Base-by-base conservation (phyloP, 2,888 invertebrate species). In the Andrena bucephala region DNA sequence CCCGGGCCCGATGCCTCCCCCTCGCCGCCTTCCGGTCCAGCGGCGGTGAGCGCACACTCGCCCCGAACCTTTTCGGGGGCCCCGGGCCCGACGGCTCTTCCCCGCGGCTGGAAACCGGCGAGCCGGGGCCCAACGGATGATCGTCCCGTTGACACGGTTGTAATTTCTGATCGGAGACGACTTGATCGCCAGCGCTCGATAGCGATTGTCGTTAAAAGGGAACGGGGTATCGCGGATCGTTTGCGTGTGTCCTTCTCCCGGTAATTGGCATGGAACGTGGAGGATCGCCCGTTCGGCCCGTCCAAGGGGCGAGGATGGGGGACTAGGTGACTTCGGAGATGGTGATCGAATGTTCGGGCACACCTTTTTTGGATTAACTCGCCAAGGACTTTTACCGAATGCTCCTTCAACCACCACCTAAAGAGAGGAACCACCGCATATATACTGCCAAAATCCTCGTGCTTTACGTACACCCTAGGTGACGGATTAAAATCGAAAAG, bases 11-110 rank as follows among this genome's bases (percentile, higher is more conserved):
- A 24, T 42, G 16, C 36, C 20, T 33, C 62, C 8, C n/a, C 62
- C 54, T 24, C 16, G 42, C 63, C 31, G 48, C 77, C 73, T 84
- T 81, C 80, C 77, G 82, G 75, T 75, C 65, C 82, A 42, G 48
- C 52, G 62, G 31, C 62, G n/a, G 31, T 20, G 60, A 36, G 27
- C 16, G 29, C 48, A 5, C 33, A 29, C 20, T 48, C 5, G 31
- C 20, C n/a, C 10, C 7, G 33, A 63, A 57, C 68, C 69, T 33
- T 79, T 79, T 54, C 59, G 66, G 66, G 42, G 24, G 24, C 60
- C 60, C 48, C 48, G 75, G 50, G 5, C 59, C 52, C 31, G 16
- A 36, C 50, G 27, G 50, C 33, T 16, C 42, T 42, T 42, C 42
- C 42, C 42, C 52, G 27, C 0, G 60, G 24, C 42, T 78, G 77